Percentiles rank a stretch among this genome's conserved stretches.
These are phyloP conservation scores for Channallabes apus DNA, from an alignment of 2,797 vertebrate genomes.

Conservation along the genomic window DNA sequence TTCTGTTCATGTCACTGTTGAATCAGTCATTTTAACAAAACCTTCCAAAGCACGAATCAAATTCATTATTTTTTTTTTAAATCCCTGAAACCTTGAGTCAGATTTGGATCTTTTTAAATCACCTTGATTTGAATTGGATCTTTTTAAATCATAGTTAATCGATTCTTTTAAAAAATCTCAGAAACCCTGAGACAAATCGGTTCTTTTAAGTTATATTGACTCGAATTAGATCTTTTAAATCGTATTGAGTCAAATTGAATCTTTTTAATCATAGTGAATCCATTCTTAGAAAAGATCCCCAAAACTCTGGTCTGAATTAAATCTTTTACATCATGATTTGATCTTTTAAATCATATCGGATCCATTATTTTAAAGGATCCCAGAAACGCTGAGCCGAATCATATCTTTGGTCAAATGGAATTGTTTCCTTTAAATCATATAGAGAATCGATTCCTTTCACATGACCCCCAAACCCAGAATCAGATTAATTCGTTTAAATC, in stretches of 20 bases:
- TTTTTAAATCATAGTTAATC: background rate
- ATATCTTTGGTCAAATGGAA: too few relatives aligned
- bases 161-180: background rate
- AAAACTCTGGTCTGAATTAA: too few relatives aligned
- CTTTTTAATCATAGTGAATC: too few relatives aligned
- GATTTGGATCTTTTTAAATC: background rate
- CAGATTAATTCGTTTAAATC: background rate
- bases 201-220: background rate
- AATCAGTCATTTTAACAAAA: slow-evolving; percentile 32
- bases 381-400: background rate
- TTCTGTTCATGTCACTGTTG: background rate
- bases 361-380: too few relatives aligned
- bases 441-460: background rate
- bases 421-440: too few relatives aligned
- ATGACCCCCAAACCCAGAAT: background rate
- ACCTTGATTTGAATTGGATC: background rate
- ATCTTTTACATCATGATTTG: too few relatives aligned
- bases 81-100: too few relatives aligned
- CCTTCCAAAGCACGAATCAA: background rate
- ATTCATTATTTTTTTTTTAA: too few relatives aligned
- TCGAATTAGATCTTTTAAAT: background rate
- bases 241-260: too few relatives aligned
- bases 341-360: too few relatives aligned
- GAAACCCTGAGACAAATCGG: too few relatives aligned
- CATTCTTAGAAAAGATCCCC: too few relatives aligned